Evolutionary conservation across 1,140 invertebrate species (phyloP).

Genomic region (Hormaphis cornu): DNA sequence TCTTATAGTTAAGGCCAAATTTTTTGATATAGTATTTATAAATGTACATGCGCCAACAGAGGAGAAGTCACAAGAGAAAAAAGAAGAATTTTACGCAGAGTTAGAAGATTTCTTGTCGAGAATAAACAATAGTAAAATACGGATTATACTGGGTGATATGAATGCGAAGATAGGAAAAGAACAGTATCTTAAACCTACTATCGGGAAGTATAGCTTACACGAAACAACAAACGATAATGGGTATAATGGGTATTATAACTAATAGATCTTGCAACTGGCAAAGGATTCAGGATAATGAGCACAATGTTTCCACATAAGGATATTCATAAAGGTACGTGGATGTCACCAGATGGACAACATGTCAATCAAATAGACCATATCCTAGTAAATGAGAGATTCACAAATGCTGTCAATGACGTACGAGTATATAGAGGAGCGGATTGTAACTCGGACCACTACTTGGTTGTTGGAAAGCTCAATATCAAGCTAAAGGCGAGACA

Average conservation of each 20-base stretch:
- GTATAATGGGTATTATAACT: too few species aligned
- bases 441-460: conserved; percentile 31
- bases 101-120: neutral
- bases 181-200: neutral
- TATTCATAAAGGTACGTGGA: conserved; percentile 28
- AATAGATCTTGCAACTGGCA: neutral
- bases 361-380: conserved; percentile 37
- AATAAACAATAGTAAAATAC: neutral
- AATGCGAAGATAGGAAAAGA: neutral
- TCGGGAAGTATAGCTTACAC: neutral
- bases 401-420: conserved; percentile 28
- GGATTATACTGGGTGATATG: neutral
- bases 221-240: neutral
- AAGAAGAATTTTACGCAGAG: neutral
- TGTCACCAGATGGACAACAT: conserved; percentile 33
- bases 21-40: neutral
- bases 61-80: neutral
- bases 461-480: conserved; percentile 32
- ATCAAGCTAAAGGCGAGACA: neutral
- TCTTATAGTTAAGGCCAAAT: neutral
- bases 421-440: conserved; percentile 32
- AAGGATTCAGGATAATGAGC: neutral
- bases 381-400: conserved; percentile 29
- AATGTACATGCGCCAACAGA: neutral
- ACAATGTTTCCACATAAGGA: neutral